Evolutionary conservation across 2,113 vertebrate species (phyloP).

Genomic region (Ascaphus truei): DNA sequence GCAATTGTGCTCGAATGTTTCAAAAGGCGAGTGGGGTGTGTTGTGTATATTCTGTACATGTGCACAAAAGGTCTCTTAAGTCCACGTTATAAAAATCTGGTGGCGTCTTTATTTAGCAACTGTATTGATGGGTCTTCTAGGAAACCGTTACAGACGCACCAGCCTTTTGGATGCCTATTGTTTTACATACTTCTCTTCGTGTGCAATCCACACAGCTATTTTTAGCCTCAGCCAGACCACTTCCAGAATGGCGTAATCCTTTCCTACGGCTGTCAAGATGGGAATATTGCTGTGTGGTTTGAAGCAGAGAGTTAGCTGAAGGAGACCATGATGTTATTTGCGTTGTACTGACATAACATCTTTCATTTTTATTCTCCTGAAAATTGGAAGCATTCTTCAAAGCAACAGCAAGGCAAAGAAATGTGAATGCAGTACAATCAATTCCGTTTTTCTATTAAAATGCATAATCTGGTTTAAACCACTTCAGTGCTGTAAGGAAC

Average conservation of each 20-base stretch:
- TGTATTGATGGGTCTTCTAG: conserved; percentile 63
- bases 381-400: not conserved
- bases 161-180: conserved; percentile 64
- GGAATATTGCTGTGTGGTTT: conserved; percentile 22
- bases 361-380: not conserved
- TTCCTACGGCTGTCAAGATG: conserved; percentile 41
- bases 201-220: conserved; percentile 50
- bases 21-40: too few relatives aligned
- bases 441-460: too few relatives aligned
- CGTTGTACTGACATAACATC: not conserved
- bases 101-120: conserved; percentile 70
- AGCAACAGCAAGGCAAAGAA: not conserved
- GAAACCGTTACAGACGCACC: conserved; percentile 59
- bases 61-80: conserved; percentile 60
- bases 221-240: conserved; percentile 53
- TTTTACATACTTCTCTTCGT: conserved; percentile 61
- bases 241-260: conserved; percentile 39
- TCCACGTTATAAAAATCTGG: conserved; percentile 68
- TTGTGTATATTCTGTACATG: conserved; percentile 64
- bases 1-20: too few relatives aligned
- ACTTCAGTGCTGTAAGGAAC: not conserved
- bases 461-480: not conserved
- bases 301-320: not conserved
- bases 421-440: too few relatives aligned
- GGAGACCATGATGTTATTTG: conserved; percentile 4